Evolutionary conservation across 2,888 invertebrate genomes (phyloP).

Genomic region (Miltochrista miniata): DNA sequence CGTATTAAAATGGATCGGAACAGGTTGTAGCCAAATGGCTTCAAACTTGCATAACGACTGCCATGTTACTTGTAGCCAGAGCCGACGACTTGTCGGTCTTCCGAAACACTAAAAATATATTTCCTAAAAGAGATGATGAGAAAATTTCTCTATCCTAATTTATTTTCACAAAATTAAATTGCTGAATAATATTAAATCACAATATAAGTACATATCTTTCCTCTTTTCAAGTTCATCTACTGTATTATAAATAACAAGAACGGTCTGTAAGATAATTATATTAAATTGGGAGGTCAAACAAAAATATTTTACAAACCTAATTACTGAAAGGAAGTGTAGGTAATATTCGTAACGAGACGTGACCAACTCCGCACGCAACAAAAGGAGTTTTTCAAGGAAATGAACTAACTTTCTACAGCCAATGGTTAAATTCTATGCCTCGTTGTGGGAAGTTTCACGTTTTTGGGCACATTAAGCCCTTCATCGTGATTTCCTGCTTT

Average conservation of each 20-base stretch:
- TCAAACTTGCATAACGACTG: too few species aligned
- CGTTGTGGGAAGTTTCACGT: conserved; percentile 35
- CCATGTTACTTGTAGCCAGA: too few species aligned
- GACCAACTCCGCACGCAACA: conserved; percentile 57
- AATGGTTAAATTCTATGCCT: conserved; percentile 49
- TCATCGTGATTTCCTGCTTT: conserved; percentile 1
- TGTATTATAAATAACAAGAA: conserved; percentile 44
- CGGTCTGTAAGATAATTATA: conserved; percentile 67
- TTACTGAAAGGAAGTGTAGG: conserved; percentile 61
- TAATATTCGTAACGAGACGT: conserved; percentile 61
- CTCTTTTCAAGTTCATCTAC: too few species aligned
- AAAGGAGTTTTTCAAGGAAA: conserved; percentile 72
- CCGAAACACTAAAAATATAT: too few species aligned
- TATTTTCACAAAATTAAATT: too few species aligned
- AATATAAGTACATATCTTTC: too few species aligned
- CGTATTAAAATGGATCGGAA: too few species aligned
- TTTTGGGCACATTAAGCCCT: conserved; percentile 32
- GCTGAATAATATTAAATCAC: too few species aligned
- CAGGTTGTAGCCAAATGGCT: too few species aligned
- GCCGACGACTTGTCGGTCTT: too few species aligned
- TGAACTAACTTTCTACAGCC: conserved; percentile 68
- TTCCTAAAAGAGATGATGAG: too few species aligned
- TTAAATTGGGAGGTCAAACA: conserved; percentile 51
- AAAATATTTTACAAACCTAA: conserved; percentile 72
- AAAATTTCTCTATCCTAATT: too few species aligned